These are phyloP conservation scores for Colletes gigas DNA, from an alignment of 1,140 invertebrate genomes.

Conservation along the genomic window DNA sequence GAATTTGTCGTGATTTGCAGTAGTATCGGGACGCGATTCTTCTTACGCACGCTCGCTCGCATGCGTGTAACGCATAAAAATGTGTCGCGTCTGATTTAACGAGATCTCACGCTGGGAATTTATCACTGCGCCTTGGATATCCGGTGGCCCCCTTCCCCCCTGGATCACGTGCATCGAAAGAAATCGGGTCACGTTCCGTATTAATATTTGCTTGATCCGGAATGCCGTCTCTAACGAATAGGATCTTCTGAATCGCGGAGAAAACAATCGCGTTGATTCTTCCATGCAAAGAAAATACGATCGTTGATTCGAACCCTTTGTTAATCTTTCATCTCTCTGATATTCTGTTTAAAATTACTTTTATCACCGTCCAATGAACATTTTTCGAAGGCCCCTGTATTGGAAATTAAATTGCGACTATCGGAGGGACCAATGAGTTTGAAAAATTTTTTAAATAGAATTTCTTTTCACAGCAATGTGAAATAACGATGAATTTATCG, in stretches of 20 bases:
- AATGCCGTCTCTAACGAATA: neutral
- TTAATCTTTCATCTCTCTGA: too few species aligned
- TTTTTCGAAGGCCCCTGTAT: too few species aligned
- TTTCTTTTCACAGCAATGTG: too few species aligned
- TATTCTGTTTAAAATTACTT: too few species aligned
- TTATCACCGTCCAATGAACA: too few species aligned
- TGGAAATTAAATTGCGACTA: too few species aligned
- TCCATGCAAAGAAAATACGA: neutral
- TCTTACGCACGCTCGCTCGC: neutral
- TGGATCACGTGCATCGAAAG: conserved; percentile 8
- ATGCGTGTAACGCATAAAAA: conserved; percentile 7
- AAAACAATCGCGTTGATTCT: conserved; percentile 1
- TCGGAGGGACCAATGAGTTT: too few species aligned
- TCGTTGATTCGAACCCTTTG: too few species aligned
- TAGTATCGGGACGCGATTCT: neutral
- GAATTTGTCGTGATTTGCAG: neutral
- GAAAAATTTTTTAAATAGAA: too few species aligned
- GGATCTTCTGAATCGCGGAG: neutral
- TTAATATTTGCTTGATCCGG: conserved; percentile 1
- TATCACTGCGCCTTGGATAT: neutral
- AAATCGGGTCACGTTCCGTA: conserved; percentile 7
- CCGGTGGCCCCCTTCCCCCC: too few species aligned
- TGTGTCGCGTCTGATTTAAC: neutral
- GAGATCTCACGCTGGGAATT: neutral
- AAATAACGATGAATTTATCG: too few species aligned